phyloP scores from a whole-genome alignment of 2,797 vertebrate species.

The Oophaga sylvatica region DNA sequence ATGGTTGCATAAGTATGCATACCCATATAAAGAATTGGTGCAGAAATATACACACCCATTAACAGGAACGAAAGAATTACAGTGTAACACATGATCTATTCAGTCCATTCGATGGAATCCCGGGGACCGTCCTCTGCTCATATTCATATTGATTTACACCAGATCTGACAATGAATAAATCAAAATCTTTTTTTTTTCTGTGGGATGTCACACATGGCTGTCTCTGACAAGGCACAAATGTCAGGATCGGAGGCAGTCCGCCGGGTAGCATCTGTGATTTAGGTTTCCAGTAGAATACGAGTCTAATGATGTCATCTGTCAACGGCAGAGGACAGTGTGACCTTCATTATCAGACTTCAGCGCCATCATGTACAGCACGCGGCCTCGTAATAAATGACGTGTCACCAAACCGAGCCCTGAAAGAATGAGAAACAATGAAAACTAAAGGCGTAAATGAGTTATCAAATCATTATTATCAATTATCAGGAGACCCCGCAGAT shows the following conservation, averaged over 20 bases:
- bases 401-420: background rate
- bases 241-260: background rate
- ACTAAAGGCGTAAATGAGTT: background rate
- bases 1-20: too few relatives aligned
- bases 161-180: constrained; percentile 42
- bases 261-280: constrained; percentile 49
- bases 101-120: background rate
- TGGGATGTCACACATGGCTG: constrained; percentile 6
- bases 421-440: constrained; percentile 8
- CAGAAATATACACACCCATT: background rate
- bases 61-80: background rate
- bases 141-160: constrained; percentile 23
- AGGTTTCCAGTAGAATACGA: constrained; percentile 27
- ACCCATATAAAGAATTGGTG: too few relatives aligned
- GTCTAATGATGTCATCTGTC: constrained; percentile 50
- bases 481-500: background rate
- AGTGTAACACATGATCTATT: background rate
- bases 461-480: background rate
- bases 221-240: constrained; percentile 9
- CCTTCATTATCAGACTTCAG: constrained; percentile 43
- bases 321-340: constrained; percentile 34
- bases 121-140: background rate
- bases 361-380: constrained; percentile 3
- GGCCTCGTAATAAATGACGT: constrained; percentile 26
- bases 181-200: constrained; percentile 25